Percentiles rank a stretch among this genome's conserved stretches.
phyloP scores from a whole-genome alignment of 1,140 invertebrate genomes.

The Cherax quadricarinatus region DNA sequence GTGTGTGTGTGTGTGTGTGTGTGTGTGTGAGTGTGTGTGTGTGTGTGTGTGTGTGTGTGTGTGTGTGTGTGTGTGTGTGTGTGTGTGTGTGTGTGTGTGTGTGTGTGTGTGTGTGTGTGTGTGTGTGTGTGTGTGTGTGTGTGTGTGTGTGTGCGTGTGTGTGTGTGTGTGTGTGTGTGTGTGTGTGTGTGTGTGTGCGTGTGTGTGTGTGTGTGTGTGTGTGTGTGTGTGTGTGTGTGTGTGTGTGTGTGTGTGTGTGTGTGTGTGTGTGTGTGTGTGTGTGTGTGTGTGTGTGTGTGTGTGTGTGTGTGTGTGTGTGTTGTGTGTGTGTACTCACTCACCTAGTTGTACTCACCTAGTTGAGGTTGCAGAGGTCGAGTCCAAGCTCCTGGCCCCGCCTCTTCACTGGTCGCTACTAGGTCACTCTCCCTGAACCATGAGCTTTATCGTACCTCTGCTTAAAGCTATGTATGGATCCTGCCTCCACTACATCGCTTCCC shows the following conservation, averaged over 20 bases:
- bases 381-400: not conserved
- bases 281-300: not conserved
- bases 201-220: not conserved
- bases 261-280: not conserved
- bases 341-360: no score
- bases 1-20: not conserved
- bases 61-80: not conserved
- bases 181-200: not conserved
- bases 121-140: not conserved
- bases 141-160: not conserved
- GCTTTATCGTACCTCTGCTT: no score
- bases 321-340: no score
- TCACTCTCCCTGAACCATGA: no score
- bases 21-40: not conserved
- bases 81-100: not conserved
- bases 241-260: not conserved
- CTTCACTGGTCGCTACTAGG: slow-evolving; percentile 21
- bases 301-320: not conserved
- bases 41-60: not conserved
- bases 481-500: no score
- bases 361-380: no score
- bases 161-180: slow-evolving; percentile 2
- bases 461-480: no score
- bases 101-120: not conserved
- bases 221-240: not conserved